Base-by-base conservation (phyloP, 1,140 invertebrate species). In the Neuroterus valhalla region DNA sequence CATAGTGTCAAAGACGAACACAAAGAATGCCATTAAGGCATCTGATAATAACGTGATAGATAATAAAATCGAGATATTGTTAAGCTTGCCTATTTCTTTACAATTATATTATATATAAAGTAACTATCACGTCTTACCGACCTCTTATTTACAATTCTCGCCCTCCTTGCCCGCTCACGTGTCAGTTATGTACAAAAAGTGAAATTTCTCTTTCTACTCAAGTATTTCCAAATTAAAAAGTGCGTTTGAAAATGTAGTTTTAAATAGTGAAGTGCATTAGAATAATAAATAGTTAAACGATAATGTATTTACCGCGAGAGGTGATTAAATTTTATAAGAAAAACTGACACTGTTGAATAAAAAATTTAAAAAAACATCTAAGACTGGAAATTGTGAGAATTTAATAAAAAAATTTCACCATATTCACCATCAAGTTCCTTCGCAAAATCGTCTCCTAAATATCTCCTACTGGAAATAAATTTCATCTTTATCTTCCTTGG, bases 51-150 rank as follows among this genome's bases (percentile, higher is more conserved):
- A 73, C 23, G 72, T 78, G 62, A 76, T 78, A 78, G 78, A 74
- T 76, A 73, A 84, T 82, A 76, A 81, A 83, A 75, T 79, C 70
- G 78, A 80, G 81, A 82, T 82, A 84, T 79, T 80, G 77, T 77
- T 82, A 82, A 78, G 73, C 80, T 77, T 78, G 74, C 75, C 68
- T 62, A 76, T 79, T 74, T 74, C 70, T 81, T 81, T 81, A 78
- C 74, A 81, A 81, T 81, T 77, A 78, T 71, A 78, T 75, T 77
- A 77, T 79, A 78, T 23, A 15, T 44, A 74, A 79, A 81, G 78
- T 71, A 78, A 76, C 43, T 2, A 71, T 74, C 70, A 76, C 71
- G 74, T 74, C 23, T 66, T 74, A 31, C 48, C 15, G 75, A 45
- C 68, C 31, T 19, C 74, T 78, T 55, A 69, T 42, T 77, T 71